Conservation (phyloP, 2,888 invertebrate species). For the Cotesia congregata region DNA sequence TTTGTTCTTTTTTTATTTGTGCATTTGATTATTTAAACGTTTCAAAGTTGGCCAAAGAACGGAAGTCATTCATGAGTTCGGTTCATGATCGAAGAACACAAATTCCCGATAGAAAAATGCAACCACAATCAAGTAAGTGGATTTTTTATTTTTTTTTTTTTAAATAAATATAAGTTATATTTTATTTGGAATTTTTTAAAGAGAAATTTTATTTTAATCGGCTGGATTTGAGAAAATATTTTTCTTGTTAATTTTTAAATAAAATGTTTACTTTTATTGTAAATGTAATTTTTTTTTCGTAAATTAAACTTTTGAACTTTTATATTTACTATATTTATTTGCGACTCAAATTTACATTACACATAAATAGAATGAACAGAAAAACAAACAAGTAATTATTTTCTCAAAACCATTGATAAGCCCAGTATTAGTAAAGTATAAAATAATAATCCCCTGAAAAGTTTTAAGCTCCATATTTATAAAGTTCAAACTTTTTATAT, state of each 20-base stretch:
- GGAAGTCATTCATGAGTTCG: slow-evolving; percentile 52
- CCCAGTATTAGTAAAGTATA: not conserved
- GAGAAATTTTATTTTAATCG: too few species aligned
- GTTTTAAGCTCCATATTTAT: not conserved
- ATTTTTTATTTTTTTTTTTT: slow-evolving; percentile 27
- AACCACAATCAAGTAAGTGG: slow-evolving; percentile 65
- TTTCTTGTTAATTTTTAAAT: too few species aligned
- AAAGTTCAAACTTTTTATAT: not conserved
- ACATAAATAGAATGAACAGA: too few species aligned
- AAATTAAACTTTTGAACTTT: too few species aligned
- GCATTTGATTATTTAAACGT: not conserved
- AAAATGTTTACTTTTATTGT: too few species aligned
- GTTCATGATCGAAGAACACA: not conserved
- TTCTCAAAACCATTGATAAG: not conserved
- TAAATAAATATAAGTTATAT: not conserved
- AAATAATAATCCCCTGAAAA: not conserved
- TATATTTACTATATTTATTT: too few species aligned
- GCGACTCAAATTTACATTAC: too few species aligned
- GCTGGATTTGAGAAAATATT: too few species aligned
- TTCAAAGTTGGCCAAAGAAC: not conserved
- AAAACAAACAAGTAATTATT: not conserved
- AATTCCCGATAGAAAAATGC: slow-evolving; percentile 59
- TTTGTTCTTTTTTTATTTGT: not conserved
- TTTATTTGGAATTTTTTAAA: too few species aligned
- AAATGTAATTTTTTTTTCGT: too few species aligned